phyloP scores from a whole-genome alignment of 2,113 vertebrate species.

The Tapirus terrestris region DNA sequence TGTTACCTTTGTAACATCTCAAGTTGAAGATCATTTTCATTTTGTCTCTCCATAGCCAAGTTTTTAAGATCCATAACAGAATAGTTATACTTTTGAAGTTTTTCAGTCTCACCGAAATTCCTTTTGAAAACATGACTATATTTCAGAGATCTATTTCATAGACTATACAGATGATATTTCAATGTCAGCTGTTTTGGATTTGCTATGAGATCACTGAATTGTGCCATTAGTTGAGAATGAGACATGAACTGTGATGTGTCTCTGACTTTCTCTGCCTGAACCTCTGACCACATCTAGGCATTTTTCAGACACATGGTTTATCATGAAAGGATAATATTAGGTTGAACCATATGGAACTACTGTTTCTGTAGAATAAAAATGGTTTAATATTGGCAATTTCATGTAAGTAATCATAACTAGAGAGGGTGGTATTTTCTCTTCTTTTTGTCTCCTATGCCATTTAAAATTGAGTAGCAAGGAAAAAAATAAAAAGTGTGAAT shows the following conservation, averaged over 20 bases:
- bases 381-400: too few species aligned
- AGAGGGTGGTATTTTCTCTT: too few species aligned
- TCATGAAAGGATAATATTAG: neutral
- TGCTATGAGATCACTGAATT: neutral
- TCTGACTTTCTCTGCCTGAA: neutral
- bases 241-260: fast-evolving
- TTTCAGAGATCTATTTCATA: neutral
- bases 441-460: too few species aligned
- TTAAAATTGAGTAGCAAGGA: too few species aligned
- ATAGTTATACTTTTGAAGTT: neutral
- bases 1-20: neutral
- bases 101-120: neutral
- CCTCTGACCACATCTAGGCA: neutral
- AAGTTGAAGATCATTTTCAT: conserved; percentile 15
- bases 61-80: neutral
- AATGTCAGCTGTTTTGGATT: neutral
- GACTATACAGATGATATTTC: neutral
- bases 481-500: too few species aligned
- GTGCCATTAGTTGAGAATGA: neutral
- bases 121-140: neutral
- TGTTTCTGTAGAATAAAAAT: too few species aligned
- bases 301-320: neutral
- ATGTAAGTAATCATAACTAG: too few species aligned
- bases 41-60: neutral
- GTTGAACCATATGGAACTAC: too few species aligned